Evolutionary conservation across 2,113 vertebrate genomes (phyloP).

Genomic region (Perccottus glenii): DNA sequence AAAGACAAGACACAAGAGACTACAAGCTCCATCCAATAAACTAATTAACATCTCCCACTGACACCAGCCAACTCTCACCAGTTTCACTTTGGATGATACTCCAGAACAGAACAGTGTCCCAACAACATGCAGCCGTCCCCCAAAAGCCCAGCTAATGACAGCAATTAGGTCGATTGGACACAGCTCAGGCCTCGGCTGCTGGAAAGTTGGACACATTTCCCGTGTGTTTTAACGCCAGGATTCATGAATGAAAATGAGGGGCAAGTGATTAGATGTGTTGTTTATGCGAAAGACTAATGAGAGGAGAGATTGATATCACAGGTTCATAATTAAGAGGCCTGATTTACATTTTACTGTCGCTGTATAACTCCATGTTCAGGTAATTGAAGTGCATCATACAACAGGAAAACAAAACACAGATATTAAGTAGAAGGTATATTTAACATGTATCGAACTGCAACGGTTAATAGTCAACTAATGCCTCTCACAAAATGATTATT

Average conservation of each 20-base stretch:
- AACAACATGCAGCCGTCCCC: slow-evolving; percentile 60
- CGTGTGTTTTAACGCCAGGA: slow-evolving; percentile 16
- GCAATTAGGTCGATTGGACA: slow-evolving; percentile 65
- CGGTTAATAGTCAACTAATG: too few relatives aligned
- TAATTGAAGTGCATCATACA: too few relatives aligned
- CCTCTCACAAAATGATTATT: too few relatives aligned
- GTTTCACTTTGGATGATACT: slow-evolving; percentile 64
- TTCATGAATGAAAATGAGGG: slow-evolving; percentile 20
- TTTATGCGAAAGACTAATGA: slow-evolving; percentile 23
- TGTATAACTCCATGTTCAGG: background rate
- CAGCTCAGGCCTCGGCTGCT: slow-evolving; percentile 56
- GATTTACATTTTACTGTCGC: slow-evolving; percentile 1
- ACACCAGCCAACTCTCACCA: slow-evolving; percentile 58
- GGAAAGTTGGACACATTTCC: slow-evolving; percentile 30
- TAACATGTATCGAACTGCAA: too few relatives aligned
- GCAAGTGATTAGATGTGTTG: slow-evolving; percentile 6
- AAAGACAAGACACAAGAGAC: slow-evolving; percentile 62
- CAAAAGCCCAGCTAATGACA: slow-evolving; percentile 67
- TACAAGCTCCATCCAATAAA: slow-evolving; percentile 68
- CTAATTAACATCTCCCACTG: slow-evolving; percentile 74
- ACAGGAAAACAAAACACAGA: too few relatives aligned
- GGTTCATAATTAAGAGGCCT: slow-evolving; percentile 34
- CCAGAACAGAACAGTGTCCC: slow-evolving; percentile 60
- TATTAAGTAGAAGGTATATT: too few relatives aligned
- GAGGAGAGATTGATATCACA: slow-evolving; percentile 10